A percentile compares a stretch with the other conserved stretches of the same genome.
phyloP scores from a whole-genome alignment of 2,797 vertebrate genomes.

The Falco cherrug region DNA sequence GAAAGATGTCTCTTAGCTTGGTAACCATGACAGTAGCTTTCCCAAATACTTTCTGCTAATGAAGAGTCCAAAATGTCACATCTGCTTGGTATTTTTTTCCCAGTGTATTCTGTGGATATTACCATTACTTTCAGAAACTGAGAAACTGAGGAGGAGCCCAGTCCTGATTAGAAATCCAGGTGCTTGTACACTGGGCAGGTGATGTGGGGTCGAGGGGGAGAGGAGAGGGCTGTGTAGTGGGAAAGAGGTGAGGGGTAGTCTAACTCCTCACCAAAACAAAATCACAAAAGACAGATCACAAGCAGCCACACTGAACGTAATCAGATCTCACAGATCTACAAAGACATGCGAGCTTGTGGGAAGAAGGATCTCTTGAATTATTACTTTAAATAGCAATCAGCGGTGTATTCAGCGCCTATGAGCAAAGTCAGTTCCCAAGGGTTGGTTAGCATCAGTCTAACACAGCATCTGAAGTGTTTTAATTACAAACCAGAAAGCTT shows the following conservation, averaged over 20 bases:
- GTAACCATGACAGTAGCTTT: not conserved
- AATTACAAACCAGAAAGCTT: not conserved
- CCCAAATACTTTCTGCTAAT: not conserved
- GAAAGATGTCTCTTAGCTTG: not conserved
- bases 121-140: not conserved
- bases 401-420: not conserved
- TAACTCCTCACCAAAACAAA: not conserved
- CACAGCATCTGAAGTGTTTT: not conserved
- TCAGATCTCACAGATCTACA: not conserved
- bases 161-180: not conserved
- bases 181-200: not conserved
- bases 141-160: not conserved
- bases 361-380: not conserved
- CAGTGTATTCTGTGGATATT: not conserved
- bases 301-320: not conserved
- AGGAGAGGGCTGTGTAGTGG: not conserved
- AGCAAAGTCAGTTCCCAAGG: not conserved
- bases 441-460: not conserved
- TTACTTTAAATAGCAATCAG: not conserved
- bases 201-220: not conserved
- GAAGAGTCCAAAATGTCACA: not conserved
- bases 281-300: not conserved
- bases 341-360: not conserved
- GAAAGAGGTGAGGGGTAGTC: not conserved
- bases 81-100: not conserved